Conservation (phyloP, 2,113 vertebrate genomes). For the Silurus asotus region DNA sequence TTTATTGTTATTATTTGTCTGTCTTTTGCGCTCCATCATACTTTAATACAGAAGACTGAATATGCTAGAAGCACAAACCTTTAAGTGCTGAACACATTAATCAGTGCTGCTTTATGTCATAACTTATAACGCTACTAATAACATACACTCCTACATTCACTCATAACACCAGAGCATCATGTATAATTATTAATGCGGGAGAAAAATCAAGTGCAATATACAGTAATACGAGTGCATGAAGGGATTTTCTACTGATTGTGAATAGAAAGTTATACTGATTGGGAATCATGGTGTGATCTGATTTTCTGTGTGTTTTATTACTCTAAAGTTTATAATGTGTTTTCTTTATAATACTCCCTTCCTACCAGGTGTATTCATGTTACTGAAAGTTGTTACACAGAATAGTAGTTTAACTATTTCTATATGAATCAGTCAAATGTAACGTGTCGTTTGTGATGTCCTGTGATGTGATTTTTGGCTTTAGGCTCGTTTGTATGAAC, state of each 20-base stretch:
- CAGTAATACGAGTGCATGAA: not conserved
- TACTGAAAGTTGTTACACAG: constrained; percentile 47
- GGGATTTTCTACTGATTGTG: constrained; percentile 26
- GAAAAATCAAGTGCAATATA: constrained; percentile 8
- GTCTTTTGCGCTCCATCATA: not conserved
- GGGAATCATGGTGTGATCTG: not conserved
- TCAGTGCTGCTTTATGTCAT: not conserved
- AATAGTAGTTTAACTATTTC: constrained; percentile 28
- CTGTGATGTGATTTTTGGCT: not conserved
- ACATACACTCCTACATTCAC: not conserved
- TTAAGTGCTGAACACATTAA: constrained; percentile 3
- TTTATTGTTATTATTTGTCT: not conserved
- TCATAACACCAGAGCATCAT: not conserved
- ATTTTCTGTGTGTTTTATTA: not conserved
- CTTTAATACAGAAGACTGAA: not conserved
- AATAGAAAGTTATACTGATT: not conserved
- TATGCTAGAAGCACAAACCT: not conserved
- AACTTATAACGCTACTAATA: not conserved
- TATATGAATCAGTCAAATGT: constrained; percentile 31
- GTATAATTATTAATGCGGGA: not conserved
- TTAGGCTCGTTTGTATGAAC: not conserved
- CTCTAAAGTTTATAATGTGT: not conserved
- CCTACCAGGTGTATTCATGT: not conserved
- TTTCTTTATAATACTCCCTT: constrained; percentile 4
- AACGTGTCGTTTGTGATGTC: not conserved